Conservation (phyloP, 2,888 invertebrate genomes). For the Xanthorhoe spadicearia region DNA sequence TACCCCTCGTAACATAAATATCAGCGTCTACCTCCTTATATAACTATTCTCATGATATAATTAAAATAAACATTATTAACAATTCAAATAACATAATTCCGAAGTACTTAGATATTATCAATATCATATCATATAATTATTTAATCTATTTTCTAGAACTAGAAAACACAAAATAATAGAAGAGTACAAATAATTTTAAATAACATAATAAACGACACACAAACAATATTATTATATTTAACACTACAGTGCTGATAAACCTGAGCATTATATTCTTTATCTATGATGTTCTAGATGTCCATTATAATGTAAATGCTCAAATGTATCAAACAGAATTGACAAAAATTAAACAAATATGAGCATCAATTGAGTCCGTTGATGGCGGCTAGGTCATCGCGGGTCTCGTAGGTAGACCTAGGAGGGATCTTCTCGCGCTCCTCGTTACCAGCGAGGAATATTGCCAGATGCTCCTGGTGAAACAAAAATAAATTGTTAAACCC, state of each 20-base stretch:
- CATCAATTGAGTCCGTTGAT: conserved; percentile 79
- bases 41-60: background rate
- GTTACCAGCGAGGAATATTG: conserved; percentile 87
- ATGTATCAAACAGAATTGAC: background rate
- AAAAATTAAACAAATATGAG: too few species aligned
- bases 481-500: background rate
- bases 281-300: background rate
- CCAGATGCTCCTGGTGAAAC: conserved; percentile 85
- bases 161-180: conserved; percentile 27
- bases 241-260: background rate
- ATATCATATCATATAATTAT: conserved; percentile 19
- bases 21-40: background rate
- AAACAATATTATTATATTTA: background rate
- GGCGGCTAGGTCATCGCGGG: conserved; percentile 71
- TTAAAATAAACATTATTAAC: background rate
- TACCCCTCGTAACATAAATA: background rate
- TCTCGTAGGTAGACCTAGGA: conserved; percentile 70
- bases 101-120: background rate
- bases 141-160: conserved; percentile 27
- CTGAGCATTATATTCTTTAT: background rate
- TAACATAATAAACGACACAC: background rate
- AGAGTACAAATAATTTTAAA: conserved; percentile 14
- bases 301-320: background rate
- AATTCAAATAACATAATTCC: background rate
- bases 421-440: conserved; percentile 86